Percentiles rank a stretch among this genome's conserved stretches.
phyloP scores from a whole-genome alignment of 1,140 invertebrate genomes.

The Cyclargus thomasi region DNA sequence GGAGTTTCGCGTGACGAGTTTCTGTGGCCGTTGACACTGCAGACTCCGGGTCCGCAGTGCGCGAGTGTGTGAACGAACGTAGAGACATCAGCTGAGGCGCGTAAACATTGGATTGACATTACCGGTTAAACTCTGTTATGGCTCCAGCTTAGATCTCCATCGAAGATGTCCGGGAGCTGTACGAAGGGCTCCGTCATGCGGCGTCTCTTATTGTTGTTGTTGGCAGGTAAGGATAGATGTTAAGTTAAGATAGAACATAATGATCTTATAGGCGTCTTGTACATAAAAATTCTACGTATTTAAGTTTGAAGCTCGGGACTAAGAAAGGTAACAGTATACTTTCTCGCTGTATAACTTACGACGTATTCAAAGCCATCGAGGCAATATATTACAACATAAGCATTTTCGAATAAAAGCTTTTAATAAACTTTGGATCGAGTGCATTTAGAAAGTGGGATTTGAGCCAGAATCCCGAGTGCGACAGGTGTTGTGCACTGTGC shows the following conservation, averaged over 20 bases:
- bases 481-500: conserved; percentile 65
- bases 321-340: background rate
- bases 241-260: background rate
- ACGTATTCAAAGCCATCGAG: background rate
- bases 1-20: conserved; percentile 64
- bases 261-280: background rate
- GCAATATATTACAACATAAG: background rate
- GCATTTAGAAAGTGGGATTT: conserved; percentile 11
- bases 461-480: conserved; percentile 26
- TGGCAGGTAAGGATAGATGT: conserved; percentile 51
- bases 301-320: background rate
- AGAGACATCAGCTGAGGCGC: conserved; percentile 66
- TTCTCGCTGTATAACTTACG: background rate
- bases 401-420: background rate
- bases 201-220: conserved; percentile 51
- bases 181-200: conserved; percentile 51
- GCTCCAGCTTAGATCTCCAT: conserved; percentile 36
- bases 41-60: conserved; percentile 70
- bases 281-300: background rate
- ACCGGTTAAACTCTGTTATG: conserved; percentile 44
- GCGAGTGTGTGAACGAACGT: conserved; percentile 68
- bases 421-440: background rate
- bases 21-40: conserved; percentile 71
- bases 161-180: conserved; percentile 34
- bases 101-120: conserved; percentile 61